Conservation (phyloP, 2,113 vertebrate genomes). For the Potamarius usumacintae region DNA sequence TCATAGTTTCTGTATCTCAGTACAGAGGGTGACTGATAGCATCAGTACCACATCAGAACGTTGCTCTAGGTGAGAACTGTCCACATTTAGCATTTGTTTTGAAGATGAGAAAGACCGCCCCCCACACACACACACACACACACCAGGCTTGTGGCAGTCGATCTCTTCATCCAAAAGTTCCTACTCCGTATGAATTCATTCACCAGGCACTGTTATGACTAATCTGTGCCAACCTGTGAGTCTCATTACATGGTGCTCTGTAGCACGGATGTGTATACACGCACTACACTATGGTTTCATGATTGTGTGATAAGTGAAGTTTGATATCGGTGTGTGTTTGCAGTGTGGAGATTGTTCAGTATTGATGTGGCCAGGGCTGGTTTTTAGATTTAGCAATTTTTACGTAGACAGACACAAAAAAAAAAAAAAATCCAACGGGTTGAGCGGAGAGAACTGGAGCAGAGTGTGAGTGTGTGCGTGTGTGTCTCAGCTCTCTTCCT, state of each 20-base stretch:
- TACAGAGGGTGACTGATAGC: slow-evolving; percentile 60
- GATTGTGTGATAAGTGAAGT: not conserved
- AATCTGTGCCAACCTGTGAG: not conserved
- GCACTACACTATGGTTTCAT: not conserved
- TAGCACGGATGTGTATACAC: not conserved
- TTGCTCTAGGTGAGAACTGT: slow-evolving; percentile 15
- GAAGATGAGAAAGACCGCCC: not conserved
- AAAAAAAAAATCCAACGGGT: not conserved
- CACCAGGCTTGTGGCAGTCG: slow-evolving; percentile 5
- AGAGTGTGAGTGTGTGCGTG: not conserved
- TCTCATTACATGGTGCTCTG: not conserved
- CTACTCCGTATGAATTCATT: not conserved
- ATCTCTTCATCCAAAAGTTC: not conserved
- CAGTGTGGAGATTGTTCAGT: not conserved
- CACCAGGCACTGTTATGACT: not conserved
- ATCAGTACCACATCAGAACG: slow-evolving; percentile 11
- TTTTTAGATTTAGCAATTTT: not conserved
- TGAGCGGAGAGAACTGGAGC: not conserved
- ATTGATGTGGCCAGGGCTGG: slow-evolving; percentile 11
- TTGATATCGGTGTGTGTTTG: not conserved
- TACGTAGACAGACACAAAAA: not conserved
- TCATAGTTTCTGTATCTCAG: slow-evolving; percentile 65
- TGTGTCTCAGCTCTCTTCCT: slow-evolving; percentile 83
- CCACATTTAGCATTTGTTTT: not conserved
- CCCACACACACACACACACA: too few species aligned